phyloP scores from a whole-genome alignment of 2,888 invertebrate genomes.

The Polydrusus pterygomalis region DNA sequence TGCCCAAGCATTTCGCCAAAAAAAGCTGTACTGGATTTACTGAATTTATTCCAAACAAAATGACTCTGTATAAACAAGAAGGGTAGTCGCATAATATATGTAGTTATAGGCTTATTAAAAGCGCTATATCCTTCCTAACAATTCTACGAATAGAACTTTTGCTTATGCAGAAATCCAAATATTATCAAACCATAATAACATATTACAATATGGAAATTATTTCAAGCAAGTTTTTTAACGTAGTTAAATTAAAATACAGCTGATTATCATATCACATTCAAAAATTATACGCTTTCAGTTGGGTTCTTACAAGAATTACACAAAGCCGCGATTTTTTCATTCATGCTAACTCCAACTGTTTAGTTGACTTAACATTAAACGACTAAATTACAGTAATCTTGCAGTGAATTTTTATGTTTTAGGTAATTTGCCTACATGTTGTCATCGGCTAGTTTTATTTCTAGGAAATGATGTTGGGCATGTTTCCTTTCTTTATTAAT shows the following conservation, averaged over 20 bases:
- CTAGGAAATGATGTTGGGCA: slow-evolving; percentile 35
- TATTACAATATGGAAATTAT: slow-evolving; percentile 12
- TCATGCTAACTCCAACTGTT: slow-evolving; percentile 7
- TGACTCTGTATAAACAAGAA: too few relatives aligned
- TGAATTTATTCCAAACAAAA: too few relatives aligned
- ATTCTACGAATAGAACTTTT: slow-evolving; percentile 19
- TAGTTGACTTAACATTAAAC: not conserved
- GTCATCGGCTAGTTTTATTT: slow-evolving; percentile 25
- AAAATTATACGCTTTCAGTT: slow-evolving; percentile 37
- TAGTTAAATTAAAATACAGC: slow-evolving; percentile 34
- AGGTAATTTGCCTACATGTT: slow-evolving; percentile 25
- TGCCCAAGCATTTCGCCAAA: too few relatives aligned
- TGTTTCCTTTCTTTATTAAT: slow-evolving; percentile 29
- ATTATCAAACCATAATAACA: slow-evolving; percentile 10
- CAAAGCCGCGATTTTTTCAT: slow-evolving; percentile 13
- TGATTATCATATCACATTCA: slow-evolving; percentile 41
- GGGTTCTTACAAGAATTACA: slow-evolving; percentile 26
- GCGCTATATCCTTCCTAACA: too few relatives aligned
- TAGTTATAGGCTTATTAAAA: too few relatives aligned
- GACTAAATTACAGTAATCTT: slow-evolving; percentile 16
- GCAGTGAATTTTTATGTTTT: slow-evolving; percentile 12
- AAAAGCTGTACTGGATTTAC: too few relatives aligned
- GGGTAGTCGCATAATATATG: too few relatives aligned
- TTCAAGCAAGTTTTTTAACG: slow-evolving; percentile 5
- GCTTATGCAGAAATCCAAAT: not conserved